Evolutionary conservation across 2,888 invertebrate species (phyloP).

Genomic region (Pyralis farinalis): DNA sequence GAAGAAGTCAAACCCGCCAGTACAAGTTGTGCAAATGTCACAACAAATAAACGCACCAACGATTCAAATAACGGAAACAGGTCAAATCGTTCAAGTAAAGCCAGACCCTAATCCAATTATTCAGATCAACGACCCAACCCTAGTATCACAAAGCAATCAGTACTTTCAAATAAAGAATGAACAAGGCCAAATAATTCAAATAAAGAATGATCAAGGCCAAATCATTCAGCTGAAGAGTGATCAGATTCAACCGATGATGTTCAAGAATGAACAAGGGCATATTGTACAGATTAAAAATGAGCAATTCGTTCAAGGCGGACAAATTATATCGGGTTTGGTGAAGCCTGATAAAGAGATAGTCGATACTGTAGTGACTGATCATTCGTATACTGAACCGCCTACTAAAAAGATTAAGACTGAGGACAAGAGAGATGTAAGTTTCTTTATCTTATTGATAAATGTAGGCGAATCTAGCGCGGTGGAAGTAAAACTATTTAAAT

Average conservation of each 20-base stretch:
- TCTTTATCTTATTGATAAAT: too few species aligned
- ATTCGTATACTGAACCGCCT: conserved; percentile 66
- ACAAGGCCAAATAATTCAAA: conserved; percentile 65
- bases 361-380: conserved; percentile 52
- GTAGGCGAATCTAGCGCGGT: too few species aligned
- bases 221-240: conserved; percentile 67
- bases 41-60: conserved; percentile 68
- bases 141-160: conserved; percentile 46
- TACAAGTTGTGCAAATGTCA: conserved; percentile 71
- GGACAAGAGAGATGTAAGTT: conserved; percentile 53
- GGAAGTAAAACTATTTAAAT: too few species aligned
- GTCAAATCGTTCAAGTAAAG: conserved; percentile 72
- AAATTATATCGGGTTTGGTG: conserved; percentile 26
- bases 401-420: conserved; percentile 59
- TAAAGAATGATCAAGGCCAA: conserved; percentile 71
- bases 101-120: conserved; percentile 51
- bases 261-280: conserved; percentile 59
- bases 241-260: conserved; percentile 51
- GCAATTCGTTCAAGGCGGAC: conserved; percentile 15
- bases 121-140: conserved; percentile 51
- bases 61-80: conserved; percentile 72
- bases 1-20: conserved; percentile 83
- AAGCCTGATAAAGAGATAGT: conserved; percentile 50
- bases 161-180: conserved; percentile 72
- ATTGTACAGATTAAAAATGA: conserved; percentile 47